These are phyloP conservation scores for Poicephalus meyeri DNA, from an alignment of 2,113 vertebrate genomes.

Conservation along the genomic window DNA sequence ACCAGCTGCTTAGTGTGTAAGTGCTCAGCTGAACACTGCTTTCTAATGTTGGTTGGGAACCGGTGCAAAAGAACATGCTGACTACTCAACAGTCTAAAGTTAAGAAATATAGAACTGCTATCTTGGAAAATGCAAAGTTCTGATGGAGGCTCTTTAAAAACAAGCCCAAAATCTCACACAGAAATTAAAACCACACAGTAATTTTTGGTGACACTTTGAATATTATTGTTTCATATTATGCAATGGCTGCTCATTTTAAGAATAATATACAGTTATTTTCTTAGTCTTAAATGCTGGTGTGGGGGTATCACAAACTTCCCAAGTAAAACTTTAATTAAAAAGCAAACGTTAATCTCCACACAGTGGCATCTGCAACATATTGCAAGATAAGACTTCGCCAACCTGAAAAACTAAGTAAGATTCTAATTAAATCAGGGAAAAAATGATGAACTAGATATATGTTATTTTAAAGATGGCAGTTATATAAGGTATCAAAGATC, in stretches of 20 bases:
- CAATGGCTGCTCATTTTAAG: constrained; percentile 5
- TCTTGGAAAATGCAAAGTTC: neutral
- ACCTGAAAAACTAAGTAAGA: constrained; percentile 35
- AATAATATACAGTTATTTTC: constrained; percentile 22
- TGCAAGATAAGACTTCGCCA: constrained; percentile 35
- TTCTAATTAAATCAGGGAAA: constrained; percentile 50
- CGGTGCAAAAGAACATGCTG: neutral
- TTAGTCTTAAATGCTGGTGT: constrained; percentile 24
- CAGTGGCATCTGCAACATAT: constrained; percentile 30
- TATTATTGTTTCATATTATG: constrained; percentile 3
- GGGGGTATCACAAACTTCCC: constrained; percentile 8
- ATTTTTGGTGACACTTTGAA: neutral
- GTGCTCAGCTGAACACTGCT: neutral
- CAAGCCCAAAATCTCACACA: neutral
- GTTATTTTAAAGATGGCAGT: constrained; percentile 49
- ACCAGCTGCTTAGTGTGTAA: neutral
- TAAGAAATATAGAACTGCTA: neutral
- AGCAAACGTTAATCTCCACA: constrained; percentile 34
- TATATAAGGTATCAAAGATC: constrained; percentile 49
- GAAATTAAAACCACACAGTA: neutral
- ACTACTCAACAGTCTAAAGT: neutral
- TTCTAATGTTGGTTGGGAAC: neutral
- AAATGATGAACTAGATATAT: constrained; percentile 2
- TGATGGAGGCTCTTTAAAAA: neutral
- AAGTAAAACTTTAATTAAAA: constrained; percentile 58